Conservation (phyloP, 2,797 vertebrate genomes). For the Periophthalmus magnuspinnatus region DNA sequence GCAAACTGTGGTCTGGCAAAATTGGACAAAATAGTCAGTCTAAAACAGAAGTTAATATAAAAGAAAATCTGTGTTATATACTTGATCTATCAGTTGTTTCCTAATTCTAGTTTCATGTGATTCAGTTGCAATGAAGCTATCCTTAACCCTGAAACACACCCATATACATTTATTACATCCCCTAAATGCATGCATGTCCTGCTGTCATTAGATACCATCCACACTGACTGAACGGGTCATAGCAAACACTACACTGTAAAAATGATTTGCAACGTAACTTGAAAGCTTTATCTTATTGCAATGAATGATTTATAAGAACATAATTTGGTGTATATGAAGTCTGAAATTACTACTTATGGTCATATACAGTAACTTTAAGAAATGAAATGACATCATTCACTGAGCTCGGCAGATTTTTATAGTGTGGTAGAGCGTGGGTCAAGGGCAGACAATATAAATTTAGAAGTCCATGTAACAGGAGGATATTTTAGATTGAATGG, state of each 20-base stretch:
- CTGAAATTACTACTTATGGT: neutral
- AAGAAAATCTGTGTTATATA: neutral
- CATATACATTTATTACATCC: neutral
- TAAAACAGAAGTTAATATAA: too few species aligned
- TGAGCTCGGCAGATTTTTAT: neutral
- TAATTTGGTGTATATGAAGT: neutral
- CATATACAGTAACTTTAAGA: slow-evolving; percentile 2
- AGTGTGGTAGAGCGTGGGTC: neutral
- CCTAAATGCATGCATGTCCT: neutral
- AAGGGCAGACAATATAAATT: neutral
- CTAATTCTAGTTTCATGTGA: slow-evolving; percentile 5
- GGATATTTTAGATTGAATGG: neutral
- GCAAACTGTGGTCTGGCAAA: too few species aligned
- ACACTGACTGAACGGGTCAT: neutral
- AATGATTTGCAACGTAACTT: neutral
- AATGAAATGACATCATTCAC: neutral
- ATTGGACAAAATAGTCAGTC: too few species aligned
- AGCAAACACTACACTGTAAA: neutral
- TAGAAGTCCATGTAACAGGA: neutral
- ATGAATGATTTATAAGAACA: neutral
- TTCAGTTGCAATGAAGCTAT: neutral
- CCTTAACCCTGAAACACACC: neutral
- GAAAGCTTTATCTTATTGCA: neutral
- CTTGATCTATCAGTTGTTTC: neutral
- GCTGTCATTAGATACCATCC: neutral